These are phyloP conservation scores for Carassius auratus DNA, from an alignment of 2,113 vertebrate species.

Conservation along the genomic window DNA sequence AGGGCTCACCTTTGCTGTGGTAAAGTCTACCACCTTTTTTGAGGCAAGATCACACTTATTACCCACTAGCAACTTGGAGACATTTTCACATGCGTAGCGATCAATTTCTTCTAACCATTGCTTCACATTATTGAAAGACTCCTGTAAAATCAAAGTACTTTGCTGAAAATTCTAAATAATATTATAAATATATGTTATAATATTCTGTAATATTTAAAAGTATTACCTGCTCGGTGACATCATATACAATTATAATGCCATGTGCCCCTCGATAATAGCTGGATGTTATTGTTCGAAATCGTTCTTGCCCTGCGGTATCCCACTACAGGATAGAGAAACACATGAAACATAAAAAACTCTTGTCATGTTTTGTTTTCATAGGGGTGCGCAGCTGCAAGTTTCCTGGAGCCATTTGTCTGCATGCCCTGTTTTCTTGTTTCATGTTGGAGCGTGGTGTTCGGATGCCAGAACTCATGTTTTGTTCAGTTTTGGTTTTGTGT, in stretches of 20 bases:
- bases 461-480: no score
- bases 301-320: constrained; percentile 96
- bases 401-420: no score
- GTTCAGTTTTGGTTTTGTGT: no score
- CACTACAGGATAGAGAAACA: constrained; percentile 74
- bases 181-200: no score
- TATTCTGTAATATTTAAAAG: neutral
- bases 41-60: constrained; percentile 93
- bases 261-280: constrained; percentile 98
- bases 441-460: no score
- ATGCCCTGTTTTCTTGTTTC: no score
- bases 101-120: constrained; percentile 98
- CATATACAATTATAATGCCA: constrained; percentile 97
- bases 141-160: constrained; percentile 66
- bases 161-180: neutral
- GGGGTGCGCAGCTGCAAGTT: no score
- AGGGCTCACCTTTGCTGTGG: constrained; percentile 87
- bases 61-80: constrained; percentile 96
- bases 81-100: constrained; percentile 92
- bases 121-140: constrained; percentile 96
- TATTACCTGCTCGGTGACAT: constrained; percentile 94
- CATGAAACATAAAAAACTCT: neutral
- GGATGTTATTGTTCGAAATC: constrained; percentile 95
- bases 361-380: no score
- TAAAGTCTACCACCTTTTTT: constrained; percentile 96